phyloP scores from a whole-genome alignment of 2,888 invertebrate genomes.

The Selenia dentaria region DNA sequence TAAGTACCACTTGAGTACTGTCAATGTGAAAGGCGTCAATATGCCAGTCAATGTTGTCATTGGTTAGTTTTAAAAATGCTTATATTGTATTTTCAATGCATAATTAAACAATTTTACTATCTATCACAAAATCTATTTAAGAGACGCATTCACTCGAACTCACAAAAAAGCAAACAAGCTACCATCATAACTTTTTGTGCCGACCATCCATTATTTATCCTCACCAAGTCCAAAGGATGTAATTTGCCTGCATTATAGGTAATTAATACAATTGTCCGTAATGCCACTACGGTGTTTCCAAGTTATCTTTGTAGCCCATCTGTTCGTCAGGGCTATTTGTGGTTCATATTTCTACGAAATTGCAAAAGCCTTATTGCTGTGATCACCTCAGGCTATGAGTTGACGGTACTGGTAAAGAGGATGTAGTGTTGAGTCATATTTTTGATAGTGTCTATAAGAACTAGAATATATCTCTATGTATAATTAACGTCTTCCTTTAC shows the following conservation, averaged over 20 bases:
- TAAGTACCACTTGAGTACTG: too few relatives aligned
- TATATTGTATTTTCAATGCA: too few relatives aligned
- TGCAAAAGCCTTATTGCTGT: slow-evolving; percentile 15
- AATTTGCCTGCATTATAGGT: slow-evolving; percentile 54
- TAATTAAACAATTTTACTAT: background rate
- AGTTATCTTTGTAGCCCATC: slow-evolving; percentile 52
- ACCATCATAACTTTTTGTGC: slow-evolving; percentile 15
- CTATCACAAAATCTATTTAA: too few relatives aligned
- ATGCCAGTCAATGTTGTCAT: too few relatives aligned
- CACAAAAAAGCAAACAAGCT: slow-evolving; percentile 6
- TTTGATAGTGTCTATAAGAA: background rate
- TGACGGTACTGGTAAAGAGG: slow-evolving; percentile 11
- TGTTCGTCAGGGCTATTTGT: slow-evolving; percentile 50
- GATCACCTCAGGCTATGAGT: slow-evolving; percentile 12
- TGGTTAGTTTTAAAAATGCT: too few relatives aligned
- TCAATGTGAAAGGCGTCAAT: too few relatives aligned
- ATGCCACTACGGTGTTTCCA: slow-evolving; percentile 46
- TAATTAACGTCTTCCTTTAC: too few relatives aligned
- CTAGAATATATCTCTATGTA: too few relatives aligned
- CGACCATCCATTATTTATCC: slow-evolving; percentile 13
- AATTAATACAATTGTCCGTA: slow-evolving; percentile 54
- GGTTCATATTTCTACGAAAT: slow-evolving; percentile 45
- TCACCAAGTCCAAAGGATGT: slow-evolving; percentile 38
- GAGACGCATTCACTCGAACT: too few relatives aligned
- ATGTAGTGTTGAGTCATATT: slow-evolving; percentile 13